These are phyloP conservation scores for Paraescarpia echinospica DNA, from an alignment of 1,140 invertebrate genomes.

Conservation along the genomic window DNA sequence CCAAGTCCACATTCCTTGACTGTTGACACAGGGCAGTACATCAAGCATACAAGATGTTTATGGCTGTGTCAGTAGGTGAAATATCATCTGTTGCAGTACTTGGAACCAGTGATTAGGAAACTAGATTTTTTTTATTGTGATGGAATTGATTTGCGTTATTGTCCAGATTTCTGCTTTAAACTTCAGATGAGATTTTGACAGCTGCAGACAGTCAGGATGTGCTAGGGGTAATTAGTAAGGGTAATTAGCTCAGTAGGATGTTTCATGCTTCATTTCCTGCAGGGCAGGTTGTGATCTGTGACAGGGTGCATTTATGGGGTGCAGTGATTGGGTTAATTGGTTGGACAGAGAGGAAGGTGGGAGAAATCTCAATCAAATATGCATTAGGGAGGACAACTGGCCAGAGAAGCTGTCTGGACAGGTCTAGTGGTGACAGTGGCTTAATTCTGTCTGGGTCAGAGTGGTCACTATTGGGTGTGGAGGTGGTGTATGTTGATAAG, in stretches of 20 bases:
- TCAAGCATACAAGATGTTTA: not conserved
- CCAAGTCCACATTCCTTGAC: not conserved
- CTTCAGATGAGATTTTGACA: not conserved
- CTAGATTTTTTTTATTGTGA: not conserved
- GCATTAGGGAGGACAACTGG: not conserved
- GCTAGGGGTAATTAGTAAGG: not conserved
- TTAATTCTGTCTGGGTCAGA: not conserved
- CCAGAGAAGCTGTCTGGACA: not conserved
- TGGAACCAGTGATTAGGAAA: not conserved
- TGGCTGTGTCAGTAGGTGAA: not conserved
- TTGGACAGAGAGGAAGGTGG: not conserved
- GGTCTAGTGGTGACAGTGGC: not conserved
- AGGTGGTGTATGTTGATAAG: not conserved
- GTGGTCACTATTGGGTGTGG: not conserved
- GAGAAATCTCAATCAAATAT: not conserved
- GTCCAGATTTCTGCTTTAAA: not conserved
- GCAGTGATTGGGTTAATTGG: not conserved
- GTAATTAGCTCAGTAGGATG: not conserved
- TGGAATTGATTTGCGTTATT: not conserved
- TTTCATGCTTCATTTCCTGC: not conserved
- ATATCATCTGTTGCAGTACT: not conserved
- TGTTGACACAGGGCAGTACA: not conserved
- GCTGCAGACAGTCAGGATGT: not conserved
- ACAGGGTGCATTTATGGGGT: not conserved
- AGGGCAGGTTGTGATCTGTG: not conserved